Evolutionary conservation across 2,888 invertebrate species (phyloP), one percentile per base, ranked within the genome.

Genomic region (Heliconius cydno): DNA sequence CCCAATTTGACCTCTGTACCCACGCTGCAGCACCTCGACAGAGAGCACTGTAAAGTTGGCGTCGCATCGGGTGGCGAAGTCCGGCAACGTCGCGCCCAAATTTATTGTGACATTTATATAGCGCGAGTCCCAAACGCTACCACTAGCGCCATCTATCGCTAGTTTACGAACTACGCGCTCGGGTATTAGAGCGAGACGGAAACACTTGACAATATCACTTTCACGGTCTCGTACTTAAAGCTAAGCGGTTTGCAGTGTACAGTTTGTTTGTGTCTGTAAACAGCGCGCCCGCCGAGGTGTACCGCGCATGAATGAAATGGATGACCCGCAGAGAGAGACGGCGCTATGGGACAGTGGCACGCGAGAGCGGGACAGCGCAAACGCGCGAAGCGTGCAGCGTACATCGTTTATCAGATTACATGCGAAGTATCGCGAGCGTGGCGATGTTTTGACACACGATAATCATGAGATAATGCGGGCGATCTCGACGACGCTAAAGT

Each of bases 341-440:
- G 89, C 77, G 79, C 77, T 84, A 85, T 88, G 81, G 82, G 81
- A 77, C 77, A 80, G 77, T 75, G 72, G 71, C 81, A 81, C 60
- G 92, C 80, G 84, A 76, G 89, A 94, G 84, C 82, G 87, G 84
- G 92, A 93, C 84, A 82, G 86, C 82, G 86, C 80, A 85, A 84
- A 85, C 92, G 93, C 91, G 91, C 91, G 93, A 94, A 92, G 92
- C 92, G 92, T 92, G 91, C 92, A 92, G 93, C 91, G 95, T 95
- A 95, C 95, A 95, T 95, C 96, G 94, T 94, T 95, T 95, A 95
- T 95, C 95, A 94, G 95, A 95, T 95, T 95, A 94, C 94, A 95
- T 93, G 94, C 94, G 94, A 94, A 94, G 95, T 95, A 95, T 94
- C 94, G 95, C 94, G 93, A 94, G 94, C 93, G 94, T 94, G 95